Percentiles rank a stretch among this genome's conserved stretches.
phyloP scores from a whole-genome alignment of 2,888 invertebrate genomes.

The Drosophila mercatorum region DNA sequence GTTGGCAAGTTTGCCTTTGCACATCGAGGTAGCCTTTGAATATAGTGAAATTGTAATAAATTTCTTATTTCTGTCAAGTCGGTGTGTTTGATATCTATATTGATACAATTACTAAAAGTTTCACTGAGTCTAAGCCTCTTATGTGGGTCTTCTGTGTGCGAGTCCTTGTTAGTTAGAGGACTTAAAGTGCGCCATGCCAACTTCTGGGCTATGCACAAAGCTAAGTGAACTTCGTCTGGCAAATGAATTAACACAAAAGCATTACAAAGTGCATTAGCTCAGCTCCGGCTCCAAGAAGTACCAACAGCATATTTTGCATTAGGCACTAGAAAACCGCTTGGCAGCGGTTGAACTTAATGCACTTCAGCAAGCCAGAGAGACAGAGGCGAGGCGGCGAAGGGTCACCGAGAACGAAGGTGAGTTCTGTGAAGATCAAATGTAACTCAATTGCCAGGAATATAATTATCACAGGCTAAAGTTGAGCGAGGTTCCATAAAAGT shows the following conservation, averaged over 20 bases:
- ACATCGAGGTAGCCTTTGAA: too few relatives aligned
- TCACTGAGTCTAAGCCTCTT: neutral
- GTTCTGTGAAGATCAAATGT: neutral
- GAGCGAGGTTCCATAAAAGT: neutral
- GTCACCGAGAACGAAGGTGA: neutral
- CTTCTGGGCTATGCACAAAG: neutral
- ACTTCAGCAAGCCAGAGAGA: neutral
- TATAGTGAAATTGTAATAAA: too few relatives aligned
- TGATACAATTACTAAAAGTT: neutral
- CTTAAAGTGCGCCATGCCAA: neutral
- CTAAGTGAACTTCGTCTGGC: constrained; percentile 1
- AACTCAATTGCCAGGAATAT: neutral
- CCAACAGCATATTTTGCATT: neutral
- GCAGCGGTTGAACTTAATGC: neutral
- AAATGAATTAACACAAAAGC: constrained; percentile 8
- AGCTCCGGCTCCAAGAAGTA: neutral
- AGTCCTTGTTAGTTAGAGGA: neutral
- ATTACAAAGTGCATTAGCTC: constrained; percentile 7
- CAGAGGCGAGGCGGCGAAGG: neutral
- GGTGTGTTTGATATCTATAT: neutral
- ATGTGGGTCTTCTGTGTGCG: neutral
- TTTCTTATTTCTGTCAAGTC: too few relatives aligned
- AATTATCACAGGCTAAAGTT: constrained; percentile 7
- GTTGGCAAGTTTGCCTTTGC: too few relatives aligned
- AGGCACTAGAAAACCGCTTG: neutral